These are phyloP conservation scores for Mylabris phalerata DNA, from an alignment of 1,140 invertebrate species.

Conservation along the genomic window DNA sequence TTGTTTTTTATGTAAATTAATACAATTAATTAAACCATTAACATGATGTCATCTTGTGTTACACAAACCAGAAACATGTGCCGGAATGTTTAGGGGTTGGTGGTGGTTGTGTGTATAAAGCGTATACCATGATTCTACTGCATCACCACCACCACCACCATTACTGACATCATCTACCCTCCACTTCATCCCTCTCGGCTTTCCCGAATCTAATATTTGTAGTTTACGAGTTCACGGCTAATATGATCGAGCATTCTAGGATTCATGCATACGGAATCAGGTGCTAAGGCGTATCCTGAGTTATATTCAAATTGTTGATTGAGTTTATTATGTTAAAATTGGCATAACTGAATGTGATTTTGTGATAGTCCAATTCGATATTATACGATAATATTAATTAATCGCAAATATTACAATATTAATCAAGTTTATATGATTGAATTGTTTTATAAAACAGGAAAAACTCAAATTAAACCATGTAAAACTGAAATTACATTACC, in stretches of 20 bases:
- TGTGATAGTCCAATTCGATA: conserved; percentile 12
- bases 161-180: no score
- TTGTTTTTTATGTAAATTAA: no score
- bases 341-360: conserved; percentile 10
- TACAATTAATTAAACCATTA: not conserved
- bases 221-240: conserved; percentile 13
- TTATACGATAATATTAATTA: no score
- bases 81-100: not conserved
- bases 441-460: not conserved
- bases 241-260: conserved; percentile 14
- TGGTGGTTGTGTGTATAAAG: no score
- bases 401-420: not conserved
- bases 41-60: conserved; percentile 11
- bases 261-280: conserved; percentile 16
- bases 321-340: conserved; percentile 14
- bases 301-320: conserved; percentile 16
- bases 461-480: no score
- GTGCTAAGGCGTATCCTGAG: conserved; percentile 12
- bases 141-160: no score
- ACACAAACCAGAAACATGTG: conserved; percentile 4
- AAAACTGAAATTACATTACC: no score
- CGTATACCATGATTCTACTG: no score
- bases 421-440: not conserved
- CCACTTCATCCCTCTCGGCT: not conserved
- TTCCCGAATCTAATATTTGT: conserved; percentile 14